A percentile compares a stretch with the other conserved stretches of the same genome.
These are phyloP conservation scores for Centruroides sculpturatus DNA, from an alignment of 1,140 invertebrate species.

Conservation along the genomic window DNA sequence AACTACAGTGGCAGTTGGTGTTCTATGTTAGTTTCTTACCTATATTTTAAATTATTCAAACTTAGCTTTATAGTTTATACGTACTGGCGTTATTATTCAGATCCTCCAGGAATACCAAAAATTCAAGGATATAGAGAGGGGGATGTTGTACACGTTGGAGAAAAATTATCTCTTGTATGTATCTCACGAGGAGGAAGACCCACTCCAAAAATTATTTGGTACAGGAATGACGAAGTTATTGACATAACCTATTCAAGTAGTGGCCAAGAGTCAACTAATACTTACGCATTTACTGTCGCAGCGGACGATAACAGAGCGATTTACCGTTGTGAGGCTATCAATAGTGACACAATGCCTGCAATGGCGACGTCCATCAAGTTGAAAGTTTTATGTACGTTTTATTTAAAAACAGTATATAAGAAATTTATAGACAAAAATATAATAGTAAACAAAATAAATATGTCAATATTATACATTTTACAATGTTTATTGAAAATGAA, in stretches of 20 bases:
- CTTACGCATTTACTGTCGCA: conserved; percentile 67
- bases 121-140: conserved; percentile 81
- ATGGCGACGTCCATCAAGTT: conserved; percentile 49
- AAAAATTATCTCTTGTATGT: conserved; percentile 73
- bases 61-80: too few species aligned
- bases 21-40: conserved; percentile 71
- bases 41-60: too few species aligned
- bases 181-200: conserved; percentile 86
- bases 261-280: conserved; percentile 62
- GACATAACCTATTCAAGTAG: conserved; percentile 61
- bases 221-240: conserved; percentile 70
- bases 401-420: too few species aligned
- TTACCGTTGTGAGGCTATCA: conserved; percentile 83
- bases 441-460: too few species aligned
- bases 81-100: too few species aligned
- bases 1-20: conserved; percentile 65
- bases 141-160: conserved; percentile 70
- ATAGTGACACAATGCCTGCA: conserved; percentile 68
- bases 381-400: too few species aligned
- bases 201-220: conserved; percentile 84
- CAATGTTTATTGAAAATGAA: too few species aligned
- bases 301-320: conserved; percentile 80
- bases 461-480: too few species aligned
- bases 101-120: conserved; percentile 71
- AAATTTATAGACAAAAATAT: too few species aligned